Evolutionary conservation across 2,113 vertebrate species (phyloP).

Genomic region (Notiomystis cincta): DNA sequence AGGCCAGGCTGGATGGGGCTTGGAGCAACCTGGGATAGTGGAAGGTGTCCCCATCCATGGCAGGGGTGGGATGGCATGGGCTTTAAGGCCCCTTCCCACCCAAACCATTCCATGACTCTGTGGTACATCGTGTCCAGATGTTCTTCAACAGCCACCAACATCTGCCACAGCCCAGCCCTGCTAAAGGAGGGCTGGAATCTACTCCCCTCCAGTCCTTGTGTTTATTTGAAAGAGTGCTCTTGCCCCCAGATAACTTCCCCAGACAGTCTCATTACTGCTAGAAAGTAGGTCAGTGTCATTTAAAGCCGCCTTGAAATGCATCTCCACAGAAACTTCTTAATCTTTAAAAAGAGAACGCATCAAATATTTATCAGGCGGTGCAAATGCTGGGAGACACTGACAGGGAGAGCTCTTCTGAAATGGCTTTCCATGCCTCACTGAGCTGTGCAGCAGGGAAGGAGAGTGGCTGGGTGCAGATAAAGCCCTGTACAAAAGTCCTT

Average conservation of each 20-base stretch:
- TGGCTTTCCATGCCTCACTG: background rate
- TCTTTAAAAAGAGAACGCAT: constrained; percentile 44
- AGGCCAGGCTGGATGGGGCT: accelerated
- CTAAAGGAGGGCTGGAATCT: background rate
- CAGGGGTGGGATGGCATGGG: background rate
- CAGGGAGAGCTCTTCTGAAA: background rate
- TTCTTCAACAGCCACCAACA: background rate
- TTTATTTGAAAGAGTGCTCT: background rate
- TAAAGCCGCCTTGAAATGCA: constrained; percentile 44
- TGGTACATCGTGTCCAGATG: accelerated
- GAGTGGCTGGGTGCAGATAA: background rate
- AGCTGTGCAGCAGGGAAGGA: background rate
- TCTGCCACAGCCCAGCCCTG: no score
- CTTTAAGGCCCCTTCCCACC: background rate
- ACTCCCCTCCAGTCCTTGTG: background rate
- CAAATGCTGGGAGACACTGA: background rate
- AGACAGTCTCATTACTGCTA: background rate
- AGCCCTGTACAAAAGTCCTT: background rate
- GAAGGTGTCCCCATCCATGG: background rate
- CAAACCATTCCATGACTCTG: background rate
- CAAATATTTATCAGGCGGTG: constrained; percentile 32
- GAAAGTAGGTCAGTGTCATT: constrained; percentile 61
- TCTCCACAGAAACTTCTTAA: constrained; percentile 48
- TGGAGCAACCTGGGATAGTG: background rate
- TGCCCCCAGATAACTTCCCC: constrained; percentile 16